Base-by-base conservation (phyloP, 1,140 invertebrate species). In the Maniola jurtina region DNA sequence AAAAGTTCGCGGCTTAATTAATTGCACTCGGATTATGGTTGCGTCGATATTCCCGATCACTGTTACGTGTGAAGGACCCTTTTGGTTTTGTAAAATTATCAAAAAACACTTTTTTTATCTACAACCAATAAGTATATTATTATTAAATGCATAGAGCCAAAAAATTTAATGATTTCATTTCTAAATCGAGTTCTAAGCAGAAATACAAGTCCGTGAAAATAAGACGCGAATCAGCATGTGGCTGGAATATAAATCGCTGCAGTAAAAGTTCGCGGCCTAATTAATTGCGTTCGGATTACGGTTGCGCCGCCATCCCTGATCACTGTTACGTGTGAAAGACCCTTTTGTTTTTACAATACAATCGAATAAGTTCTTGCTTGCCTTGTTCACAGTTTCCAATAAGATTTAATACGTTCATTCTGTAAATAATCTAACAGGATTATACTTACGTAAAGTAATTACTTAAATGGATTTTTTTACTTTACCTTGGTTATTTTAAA, bases 1-100 rank as follows among this genome's bases (percentile, higher is more conserved):
- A 83, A 83, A 79, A 80, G 73, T 81, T 84, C 71, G 70, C 72
- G 69, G 72, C 73, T 76, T 82, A 85, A 88, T 88, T 88, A 88
- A 86, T 25, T 25, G 25, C 25, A 4, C 4, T 25, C 4, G 25
- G 25, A 25, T 25, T 25, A 25, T 4, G 25, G 1, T 25, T 25
- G 52, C 33, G 33, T 8, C 52, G 25, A 25, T 4, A 25, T 25
- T 25, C 25, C 45, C 13, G n/a, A 47, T 47, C 45, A n/a, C 45
- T 47, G 45, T 47, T 47, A 47, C 45, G 45, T 52, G 52, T 65
- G 48, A 36, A 47, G 42, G 47, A 14, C 33, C n/a, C 34, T 48
- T 48, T 6, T 35, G 9, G n/a, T 36, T 61, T 13, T 9, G 40
- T 45, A 42, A 9, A n/a, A n/a, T n/a, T n/a, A n/a, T n/a, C n/a